Evolutionary conservation across 2,113 vertebrate species (phyloP).

Genomic region (Lycaon pictus): DNA sequence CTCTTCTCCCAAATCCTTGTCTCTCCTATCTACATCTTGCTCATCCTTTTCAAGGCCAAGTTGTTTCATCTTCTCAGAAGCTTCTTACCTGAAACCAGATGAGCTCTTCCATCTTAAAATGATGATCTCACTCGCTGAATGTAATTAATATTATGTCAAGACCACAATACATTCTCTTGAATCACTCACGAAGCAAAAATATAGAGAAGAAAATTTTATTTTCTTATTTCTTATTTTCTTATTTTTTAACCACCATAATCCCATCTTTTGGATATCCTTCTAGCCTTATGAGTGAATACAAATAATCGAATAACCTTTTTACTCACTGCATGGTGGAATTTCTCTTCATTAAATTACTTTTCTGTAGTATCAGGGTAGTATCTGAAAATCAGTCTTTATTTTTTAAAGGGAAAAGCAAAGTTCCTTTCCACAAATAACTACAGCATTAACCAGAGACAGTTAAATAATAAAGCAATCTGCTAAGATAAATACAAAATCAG

Average conservation of each 20-base stretch:
- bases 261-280: neutral
- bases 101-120: neutral
- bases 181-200: neutral
- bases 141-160: neutral
- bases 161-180: neutral
- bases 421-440: slow-evolving; percentile 17
- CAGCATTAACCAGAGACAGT: neutral
- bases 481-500: neutral
- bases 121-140: neutral
- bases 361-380: neutral
- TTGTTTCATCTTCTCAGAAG: slow-evolving; percentile 17
- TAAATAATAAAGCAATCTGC: slow-evolving; percentile 3
- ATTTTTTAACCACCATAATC: neutral
- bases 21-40: neutral
- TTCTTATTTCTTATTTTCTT: no score
- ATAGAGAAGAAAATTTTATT: slow-evolving; percentile 18
- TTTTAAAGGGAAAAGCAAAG: neutral
- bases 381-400: neutral
- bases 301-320: neutral
- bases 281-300: neutral
- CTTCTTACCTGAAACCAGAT: neutral
- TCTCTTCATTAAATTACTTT: neutral
- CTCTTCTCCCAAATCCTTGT: neutral
- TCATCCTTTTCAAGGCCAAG: neutral
- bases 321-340: neutral